A percentile compares a stretch with the other conserved stretches of the same genome.
Conservation (phyloP, 2,113 vertebrate genomes). For the Hiodon tergisus region DNA sequence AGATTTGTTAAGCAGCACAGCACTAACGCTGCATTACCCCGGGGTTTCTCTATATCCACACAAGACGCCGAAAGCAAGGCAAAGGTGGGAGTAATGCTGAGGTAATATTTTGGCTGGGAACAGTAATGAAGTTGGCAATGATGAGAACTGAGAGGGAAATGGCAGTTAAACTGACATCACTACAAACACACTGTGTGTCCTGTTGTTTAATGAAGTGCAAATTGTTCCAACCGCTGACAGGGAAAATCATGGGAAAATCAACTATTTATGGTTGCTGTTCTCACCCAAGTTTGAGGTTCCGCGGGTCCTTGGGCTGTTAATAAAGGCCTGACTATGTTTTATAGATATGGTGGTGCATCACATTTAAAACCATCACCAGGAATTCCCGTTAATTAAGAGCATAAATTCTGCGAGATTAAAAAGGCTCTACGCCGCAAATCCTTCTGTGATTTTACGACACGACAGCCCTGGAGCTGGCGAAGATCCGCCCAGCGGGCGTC, state of each 20-base stretch:
- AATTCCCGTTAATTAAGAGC: constrained; percentile 5
- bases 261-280: not conserved
- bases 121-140: constrained; percentile 1
- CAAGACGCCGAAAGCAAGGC: not conserved
- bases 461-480: no score
- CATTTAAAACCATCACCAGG: not conserved
- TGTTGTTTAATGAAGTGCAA: constrained; percentile 21
- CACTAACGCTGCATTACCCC: not conserved
- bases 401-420: not conserved
- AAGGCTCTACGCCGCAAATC: not conserved
- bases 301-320: not conserved
- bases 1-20: not conserved
- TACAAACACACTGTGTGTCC: constrained; percentile 10
- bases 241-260: not conserved
- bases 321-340: not conserved
- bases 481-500: no score
- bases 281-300: not conserved
- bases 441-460: no score
- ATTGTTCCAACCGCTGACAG: constrained; percentile 9
- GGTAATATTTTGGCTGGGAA: constrained; percentile 9
- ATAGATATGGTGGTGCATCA: not conserved
- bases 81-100: not conserved
- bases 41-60: not conserved
- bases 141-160: not conserved
- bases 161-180: not conserved